Evolutionary conservation across 2,888 invertebrate species (phyloP).

Genomic region (Acronicta aceris): DNA sequence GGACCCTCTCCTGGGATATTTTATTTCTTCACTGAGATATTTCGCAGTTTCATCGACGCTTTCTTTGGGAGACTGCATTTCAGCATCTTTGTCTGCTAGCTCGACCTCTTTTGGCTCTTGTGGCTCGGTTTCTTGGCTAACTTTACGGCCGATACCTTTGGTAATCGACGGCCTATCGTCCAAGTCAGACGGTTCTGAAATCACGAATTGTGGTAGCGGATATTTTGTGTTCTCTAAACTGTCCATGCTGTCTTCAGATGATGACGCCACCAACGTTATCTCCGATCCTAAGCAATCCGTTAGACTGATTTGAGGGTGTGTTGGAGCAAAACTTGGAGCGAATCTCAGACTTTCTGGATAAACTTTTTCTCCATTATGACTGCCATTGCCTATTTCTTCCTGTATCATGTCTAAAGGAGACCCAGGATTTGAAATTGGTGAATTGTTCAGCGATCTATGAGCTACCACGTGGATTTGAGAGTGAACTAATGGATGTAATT

Average conservation of each 20-base stretch:
- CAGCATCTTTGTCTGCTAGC: conserved; percentile 66
- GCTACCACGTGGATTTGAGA: conserved; percentile 82
- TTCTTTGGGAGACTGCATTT: conserved; percentile 80
- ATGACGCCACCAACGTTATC: conserved; percentile 93
- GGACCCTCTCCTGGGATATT: conserved; percentile 90
- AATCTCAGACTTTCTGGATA: conserved; percentile 57
- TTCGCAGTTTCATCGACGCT: conserved; percentile 69
- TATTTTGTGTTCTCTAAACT: conserved; percentile 90
- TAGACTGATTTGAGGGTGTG: conserved; percentile 96
- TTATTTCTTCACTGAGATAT: conserved; percentile 73
- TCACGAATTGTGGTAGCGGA: conserved; percentile 90
- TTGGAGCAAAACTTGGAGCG: conserved; percentile 64
- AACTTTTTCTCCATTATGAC: conserved; percentile 49
- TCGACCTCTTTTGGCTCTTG: conserved; percentile 58
- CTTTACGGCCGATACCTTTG: conserved; percentile 92
- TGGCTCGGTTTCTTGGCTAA: conserved; percentile 90
- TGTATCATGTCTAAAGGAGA: conserved; percentile 94
- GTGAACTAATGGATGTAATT: conserved; percentile 81
- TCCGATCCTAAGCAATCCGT: conserved; percentile 97
- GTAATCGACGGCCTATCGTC: conserved; percentile 94
- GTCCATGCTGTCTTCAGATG: conserved; percentile 92
- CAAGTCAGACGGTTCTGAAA: conserved; percentile 92
- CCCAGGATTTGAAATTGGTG: conserved; percentile 90
- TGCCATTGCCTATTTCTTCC: conserved; percentile 89
- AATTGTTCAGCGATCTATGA: conserved; percentile 90